phyloP scores from a whole-genome alignment of 2,888 invertebrate genomes.

The Hyppa rectilinea region DNA sequence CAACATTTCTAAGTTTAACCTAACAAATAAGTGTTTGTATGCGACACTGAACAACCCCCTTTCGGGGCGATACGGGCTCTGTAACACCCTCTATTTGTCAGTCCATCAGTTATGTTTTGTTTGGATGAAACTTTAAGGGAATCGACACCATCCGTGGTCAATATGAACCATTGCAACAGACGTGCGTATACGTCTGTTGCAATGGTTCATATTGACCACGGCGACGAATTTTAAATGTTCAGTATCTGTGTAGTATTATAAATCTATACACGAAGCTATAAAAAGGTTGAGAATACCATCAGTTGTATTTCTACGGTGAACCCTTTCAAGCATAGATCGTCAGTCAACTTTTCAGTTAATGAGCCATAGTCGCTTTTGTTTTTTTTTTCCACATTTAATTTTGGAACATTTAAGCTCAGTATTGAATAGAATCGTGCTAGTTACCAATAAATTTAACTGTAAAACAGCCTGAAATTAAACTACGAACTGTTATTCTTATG shows the following conservation, averaged over 20 bases:
- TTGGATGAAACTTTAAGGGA: not conserved
- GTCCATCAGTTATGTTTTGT: too few relatives aligned
- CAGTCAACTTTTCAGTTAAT: not conserved
- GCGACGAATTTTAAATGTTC: not conserved
- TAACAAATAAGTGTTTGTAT: too few relatives aligned
- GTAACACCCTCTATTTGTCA: too few relatives aligned
- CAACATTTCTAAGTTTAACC: too few relatives aligned
- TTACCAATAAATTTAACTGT: conserved; percentile 40
- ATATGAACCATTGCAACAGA: not conserved
- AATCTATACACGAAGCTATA: not conserved
- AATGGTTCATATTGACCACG: too few relatives aligned
- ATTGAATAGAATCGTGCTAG: conserved; percentile 28
- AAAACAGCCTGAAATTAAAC: conserved; percentile 53
- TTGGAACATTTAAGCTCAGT: conserved; percentile 40
- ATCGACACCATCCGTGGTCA: accelerated
- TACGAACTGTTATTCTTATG: conserved; percentile 3
- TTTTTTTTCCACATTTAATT: not conserved
- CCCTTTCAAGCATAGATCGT: not conserved
- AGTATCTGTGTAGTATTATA: conserved; percentile 8
- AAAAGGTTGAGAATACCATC: not conserved
- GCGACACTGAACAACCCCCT: too few relatives aligned
- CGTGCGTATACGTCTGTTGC: not conserved
- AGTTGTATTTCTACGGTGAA: not conserved
- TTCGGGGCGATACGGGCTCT: too few relatives aligned
- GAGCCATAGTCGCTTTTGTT: conserved; percentile 3